Conservation (phyloP, 2,888 invertebrate species). For the Aromia moschata region DNA sequence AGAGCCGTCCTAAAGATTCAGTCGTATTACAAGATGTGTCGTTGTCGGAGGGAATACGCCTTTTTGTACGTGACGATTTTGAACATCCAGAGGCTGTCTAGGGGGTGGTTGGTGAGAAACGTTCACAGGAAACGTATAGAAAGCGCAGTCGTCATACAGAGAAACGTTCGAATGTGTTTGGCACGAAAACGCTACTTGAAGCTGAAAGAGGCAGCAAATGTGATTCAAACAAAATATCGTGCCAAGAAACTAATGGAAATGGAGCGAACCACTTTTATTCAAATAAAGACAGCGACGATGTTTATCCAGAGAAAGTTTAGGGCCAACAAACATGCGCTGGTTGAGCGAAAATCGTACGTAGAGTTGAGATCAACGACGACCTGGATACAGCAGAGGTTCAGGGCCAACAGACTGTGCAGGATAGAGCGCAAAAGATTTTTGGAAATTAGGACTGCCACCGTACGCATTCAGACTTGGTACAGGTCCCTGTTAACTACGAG, state of each 20-base stretch:
- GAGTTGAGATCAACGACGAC: slow-evolving; percentile 44
- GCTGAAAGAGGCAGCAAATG: slow-evolving; percentile 30
- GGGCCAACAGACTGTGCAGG: slow-evolving; percentile 36
- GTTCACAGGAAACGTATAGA: slow-evolving; percentile 38
- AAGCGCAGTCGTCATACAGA: slow-evolving; percentile 50
- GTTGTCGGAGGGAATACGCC: slow-evolving; percentile 44
- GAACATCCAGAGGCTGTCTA: slow-evolving; percentile 45
- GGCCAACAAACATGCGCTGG: slow-evolving; percentile 60
- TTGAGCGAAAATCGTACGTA: slow-evolving; percentile 15
- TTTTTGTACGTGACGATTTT: slow-evolving; percentile 37
- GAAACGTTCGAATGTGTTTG: slow-evolving; percentile 40
- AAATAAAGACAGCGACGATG: slow-evolving; percentile 47
- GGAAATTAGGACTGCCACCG: slow-evolving; percentile 50
- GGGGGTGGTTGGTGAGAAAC: slow-evolving; percentile 46
- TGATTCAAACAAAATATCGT: slow-evolving; percentile 45
- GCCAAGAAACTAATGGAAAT: slow-evolving; percentile 40
- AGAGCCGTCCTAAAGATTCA: slow-evolving; percentile 66
- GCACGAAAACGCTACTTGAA: slow-evolving; percentile 40
- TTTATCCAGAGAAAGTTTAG: slow-evolving; percentile 65
- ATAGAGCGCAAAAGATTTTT: slow-evolving; percentile 41
- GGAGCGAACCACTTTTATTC: slow-evolving; percentile 46
- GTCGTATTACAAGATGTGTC: slow-evolving; percentile 62
- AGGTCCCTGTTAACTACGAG: slow-evolving; percentile 52
- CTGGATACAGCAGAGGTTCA: slow-evolving; percentile 50
- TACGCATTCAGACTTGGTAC: slow-evolving; percentile 63